These are phyloP conservation scores for Dromaius novaehollandiae DNA, from an alignment of 2,113 vertebrate species.

Conservation along the genomic window DNA sequence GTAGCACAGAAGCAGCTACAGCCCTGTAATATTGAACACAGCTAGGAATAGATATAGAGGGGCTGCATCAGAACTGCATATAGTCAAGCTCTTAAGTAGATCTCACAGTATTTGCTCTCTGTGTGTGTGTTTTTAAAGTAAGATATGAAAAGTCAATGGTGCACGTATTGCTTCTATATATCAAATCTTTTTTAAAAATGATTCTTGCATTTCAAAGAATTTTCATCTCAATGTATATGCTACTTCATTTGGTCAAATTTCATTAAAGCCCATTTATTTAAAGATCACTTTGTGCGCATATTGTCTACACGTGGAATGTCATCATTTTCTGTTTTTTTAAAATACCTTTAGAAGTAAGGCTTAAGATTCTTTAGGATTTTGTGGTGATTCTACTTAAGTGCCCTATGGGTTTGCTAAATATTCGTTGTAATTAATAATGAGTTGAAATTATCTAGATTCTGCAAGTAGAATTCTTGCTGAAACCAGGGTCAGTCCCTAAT, in stretches of 20 bases:
- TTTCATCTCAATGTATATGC: constrained; percentile 47
- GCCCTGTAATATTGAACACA: not conserved
- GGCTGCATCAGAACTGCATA: not conserved
- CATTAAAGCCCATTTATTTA: constrained; percentile 52
- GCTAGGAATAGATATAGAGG: not conserved
- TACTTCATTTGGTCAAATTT: constrained; percentile 42
- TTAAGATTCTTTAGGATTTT: not conserved
- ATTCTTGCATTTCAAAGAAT: constrained; percentile 15
- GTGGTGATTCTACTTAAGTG: not conserved
- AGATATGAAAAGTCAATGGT: constrained; percentile 51
- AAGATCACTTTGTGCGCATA: constrained; percentile 10
- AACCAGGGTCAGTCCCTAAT: not conserved
- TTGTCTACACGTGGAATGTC: constrained; percentile 16
- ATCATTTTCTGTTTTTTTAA: not conserved
- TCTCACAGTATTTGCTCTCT: not conserved
- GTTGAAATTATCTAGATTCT: not conserved
- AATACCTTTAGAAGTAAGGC: not conserved
- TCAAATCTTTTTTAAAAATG: not conserved
- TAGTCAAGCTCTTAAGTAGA: not conserved
- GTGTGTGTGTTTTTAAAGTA: not conserved
- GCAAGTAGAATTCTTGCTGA: not conserved
- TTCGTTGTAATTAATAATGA: not conserved
- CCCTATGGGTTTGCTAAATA: not conserved
- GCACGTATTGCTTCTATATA: constrained; percentile 39
- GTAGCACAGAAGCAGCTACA: not conserved